These are phyloP conservation scores for Cuculus canorus DNA, from an alignment of 2,797 vertebrate genomes.

Conservation along the genomic window DNA sequence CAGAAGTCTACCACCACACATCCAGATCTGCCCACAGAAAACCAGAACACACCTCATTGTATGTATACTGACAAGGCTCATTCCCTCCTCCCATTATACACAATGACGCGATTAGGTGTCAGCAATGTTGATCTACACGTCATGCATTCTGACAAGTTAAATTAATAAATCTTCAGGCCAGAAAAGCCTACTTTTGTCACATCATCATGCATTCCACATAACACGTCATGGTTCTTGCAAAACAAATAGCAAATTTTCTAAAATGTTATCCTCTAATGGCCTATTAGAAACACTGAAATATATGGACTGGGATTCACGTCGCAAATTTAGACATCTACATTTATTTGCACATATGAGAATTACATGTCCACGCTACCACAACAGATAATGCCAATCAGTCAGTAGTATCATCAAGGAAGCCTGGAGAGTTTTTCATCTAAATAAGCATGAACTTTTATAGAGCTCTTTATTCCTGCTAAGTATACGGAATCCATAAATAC, in stretches of 20 bases:
- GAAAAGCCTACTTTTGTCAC: not conserved
- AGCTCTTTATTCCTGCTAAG: not conserved
- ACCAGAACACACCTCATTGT: not conserved
- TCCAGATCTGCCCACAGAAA: conserved; percentile 88
- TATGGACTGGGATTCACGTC: not conserved
- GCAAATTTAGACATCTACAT: not conserved
- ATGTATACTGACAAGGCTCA: not conserved
- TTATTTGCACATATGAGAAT: not conserved
- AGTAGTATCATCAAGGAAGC: not conserved
- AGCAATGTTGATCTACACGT: not conserved
- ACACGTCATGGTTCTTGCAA: not conserved
- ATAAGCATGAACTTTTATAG: not conserved
- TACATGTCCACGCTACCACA: not conserved
- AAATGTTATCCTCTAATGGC: not conserved
- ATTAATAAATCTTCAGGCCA: not conserved
- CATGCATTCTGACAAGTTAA: not conserved
- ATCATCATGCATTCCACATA: not conserved
- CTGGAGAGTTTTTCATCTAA: not conserved
- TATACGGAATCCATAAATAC: not conserved
- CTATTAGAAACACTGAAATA: not conserved
- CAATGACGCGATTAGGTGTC: not conserved
- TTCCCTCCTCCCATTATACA: not conserved
- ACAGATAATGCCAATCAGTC: not conserved
- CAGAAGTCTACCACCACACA: conserved; percentile 93
- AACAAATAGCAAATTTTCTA: not conserved